Evolutionary conservation across 2,797 vertebrate genomes (phyloP).

Genomic region (Cephalopachus bancanus): DNA sequence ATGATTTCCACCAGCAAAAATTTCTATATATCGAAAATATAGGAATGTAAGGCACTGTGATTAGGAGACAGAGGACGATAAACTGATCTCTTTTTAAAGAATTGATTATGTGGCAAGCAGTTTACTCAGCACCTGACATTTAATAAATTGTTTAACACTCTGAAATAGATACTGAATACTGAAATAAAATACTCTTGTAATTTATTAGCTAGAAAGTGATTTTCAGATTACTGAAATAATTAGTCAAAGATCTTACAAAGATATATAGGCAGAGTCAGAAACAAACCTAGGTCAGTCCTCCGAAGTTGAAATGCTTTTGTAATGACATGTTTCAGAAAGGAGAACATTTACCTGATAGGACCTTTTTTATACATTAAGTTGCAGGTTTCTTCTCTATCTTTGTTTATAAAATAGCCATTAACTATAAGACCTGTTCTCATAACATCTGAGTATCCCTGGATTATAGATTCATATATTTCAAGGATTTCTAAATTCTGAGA

Average conservation of each 20-base stretch:
- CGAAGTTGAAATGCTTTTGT: background rate
- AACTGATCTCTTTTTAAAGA: background rate
- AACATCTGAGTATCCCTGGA: background rate
- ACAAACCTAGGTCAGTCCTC: background rate
- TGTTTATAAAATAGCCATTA: background rate
- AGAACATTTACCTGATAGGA: background rate
- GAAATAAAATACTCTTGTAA: background rate
- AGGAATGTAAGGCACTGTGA: background rate
- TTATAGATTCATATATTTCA: constrained; percentile 4
- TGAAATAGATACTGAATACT: background rate
- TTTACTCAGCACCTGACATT: background rate
- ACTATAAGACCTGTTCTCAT: background rate
- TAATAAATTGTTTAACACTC: background rate
- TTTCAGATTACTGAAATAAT: constrained; percentile 10
- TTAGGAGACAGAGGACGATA: background rate
- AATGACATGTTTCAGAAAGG: background rate
- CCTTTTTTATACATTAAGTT: background rate
- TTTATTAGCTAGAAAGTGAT: background rate
- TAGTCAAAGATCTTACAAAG: background rate
- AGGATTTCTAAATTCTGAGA: background rate
- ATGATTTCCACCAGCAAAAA: background rate
- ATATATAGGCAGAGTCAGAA: background rate
- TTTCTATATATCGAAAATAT: background rate
- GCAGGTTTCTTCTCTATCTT: background rate
- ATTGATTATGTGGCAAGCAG: background rate